Evolutionary conservation across 2,113 vertebrate genomes (phyloP).

Genomic region (Poeciliopsis turrubarensis): DNA sequence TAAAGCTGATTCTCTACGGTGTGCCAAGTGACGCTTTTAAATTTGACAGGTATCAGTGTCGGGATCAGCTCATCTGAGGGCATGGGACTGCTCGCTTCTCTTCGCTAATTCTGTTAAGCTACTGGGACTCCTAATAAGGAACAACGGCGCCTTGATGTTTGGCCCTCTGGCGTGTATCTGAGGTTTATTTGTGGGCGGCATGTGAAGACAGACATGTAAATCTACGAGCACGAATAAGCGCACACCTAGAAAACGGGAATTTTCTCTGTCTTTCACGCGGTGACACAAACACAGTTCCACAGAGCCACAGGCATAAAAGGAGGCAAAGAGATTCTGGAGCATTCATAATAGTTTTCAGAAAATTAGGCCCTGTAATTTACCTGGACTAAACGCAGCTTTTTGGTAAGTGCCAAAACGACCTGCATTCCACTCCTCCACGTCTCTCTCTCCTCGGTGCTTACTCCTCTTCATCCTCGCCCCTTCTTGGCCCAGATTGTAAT

Average conservation of each 20-base stretch:
- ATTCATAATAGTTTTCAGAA: slow-evolving; percentile 60
- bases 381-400: slow-evolving; percentile 69
- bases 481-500: slow-evolving; percentile 62
- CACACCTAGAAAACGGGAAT: slow-evolving; percentile 34
- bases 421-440: slow-evolving; percentile 38
- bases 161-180: slow-evolving; percentile 61
- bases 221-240: slow-evolving; percentile 35
- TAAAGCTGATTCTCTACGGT: slow-evolving; percentile 46
- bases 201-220: slow-evolving; percentile 52
- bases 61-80: slow-evolving; percentile 60
- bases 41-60: slow-evolving; percentile 66
- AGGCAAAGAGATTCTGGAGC: slow-evolving; percentile 48
- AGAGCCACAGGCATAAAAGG: slow-evolving; percentile 53
- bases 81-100: slow-evolving; percentile 29
- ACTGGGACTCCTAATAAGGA: slow-evolving; percentile 70
- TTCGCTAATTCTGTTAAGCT: slow-evolving; percentile 67
- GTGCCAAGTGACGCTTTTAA: slow-evolving; percentile 44
- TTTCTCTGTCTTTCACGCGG: slow-evolving; percentile 18
- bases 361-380: slow-evolving; percentile 66
- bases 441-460: slow-evolving; percentile 34
- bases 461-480: slow-evolving; percentile 43
- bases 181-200: slow-evolving; percentile 70
- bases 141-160: slow-evolving; percentile 70
- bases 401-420: slow-evolving; percentile 57
- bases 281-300: slow-evolving; percentile 29